phyloP scores from a whole-genome alignment of 2,113 vertebrate species.

The Hypanus sabinus region DNA sequence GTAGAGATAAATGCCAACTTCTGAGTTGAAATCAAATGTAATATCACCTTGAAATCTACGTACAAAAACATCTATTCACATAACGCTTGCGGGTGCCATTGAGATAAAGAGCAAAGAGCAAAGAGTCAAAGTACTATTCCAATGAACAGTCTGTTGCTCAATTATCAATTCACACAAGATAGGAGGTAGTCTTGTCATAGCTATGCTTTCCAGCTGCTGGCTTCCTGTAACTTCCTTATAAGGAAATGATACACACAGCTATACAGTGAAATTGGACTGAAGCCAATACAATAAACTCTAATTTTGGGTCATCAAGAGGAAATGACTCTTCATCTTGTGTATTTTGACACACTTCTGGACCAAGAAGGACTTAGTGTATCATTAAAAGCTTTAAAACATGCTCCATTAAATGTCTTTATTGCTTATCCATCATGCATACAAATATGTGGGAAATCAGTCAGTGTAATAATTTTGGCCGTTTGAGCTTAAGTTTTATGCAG shows the following conservation, averaged over 20 bases:
- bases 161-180: neutral
- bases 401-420: neutral
- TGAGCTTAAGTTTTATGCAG: neutral
- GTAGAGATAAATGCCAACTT: neutral
- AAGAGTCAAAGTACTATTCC: neutral
- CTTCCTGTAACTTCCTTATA: neutral
- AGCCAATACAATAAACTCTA: neutral
- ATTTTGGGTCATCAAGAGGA: neutral
- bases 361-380: neutral
- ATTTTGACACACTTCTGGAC: neutral
- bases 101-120: neutral
- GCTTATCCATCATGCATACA: neutral
- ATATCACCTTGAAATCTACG: neutral
- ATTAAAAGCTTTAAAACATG: no score
- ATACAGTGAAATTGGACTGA: neutral
- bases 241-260: neutral
- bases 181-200: neutral
- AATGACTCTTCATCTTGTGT: neutral
- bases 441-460: neutral
- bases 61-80: neutral
- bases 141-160: neutral
- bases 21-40: neutral
- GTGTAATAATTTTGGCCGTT: neutral
- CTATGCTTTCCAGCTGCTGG: neutral
- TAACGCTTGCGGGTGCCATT: neutral